A percentile compares a stretch with the other conserved stretches of the same genome.
phyloP scores from a whole-genome alignment of 2,797 vertebrate species.

The Mus spretus region DNA sequence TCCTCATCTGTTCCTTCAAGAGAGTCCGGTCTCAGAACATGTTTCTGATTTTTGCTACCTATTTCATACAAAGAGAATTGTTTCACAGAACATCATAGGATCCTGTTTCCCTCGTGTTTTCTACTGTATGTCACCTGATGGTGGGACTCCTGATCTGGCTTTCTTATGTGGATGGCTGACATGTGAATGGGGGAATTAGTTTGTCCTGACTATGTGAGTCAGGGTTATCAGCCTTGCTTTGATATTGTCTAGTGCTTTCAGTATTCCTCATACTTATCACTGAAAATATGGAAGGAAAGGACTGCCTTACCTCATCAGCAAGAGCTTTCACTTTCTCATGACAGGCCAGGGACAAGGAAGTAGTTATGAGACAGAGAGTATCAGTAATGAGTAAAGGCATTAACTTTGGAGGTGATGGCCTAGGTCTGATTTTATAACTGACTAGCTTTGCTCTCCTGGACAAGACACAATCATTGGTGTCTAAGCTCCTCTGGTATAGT shows the following conservation, averaged over 20 bases:
- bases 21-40: constrained; percentile 96
- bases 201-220: background rate
- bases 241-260: background rate
- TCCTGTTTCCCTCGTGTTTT: background rate
- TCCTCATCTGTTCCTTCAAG: constrained; percentile 98
- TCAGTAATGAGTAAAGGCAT: background rate
- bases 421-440: background rate
- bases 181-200: background rate
- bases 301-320: background rate
- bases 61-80: constrained; percentile 60
- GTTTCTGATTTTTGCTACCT: constrained; percentile 97
- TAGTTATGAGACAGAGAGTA: background rate
- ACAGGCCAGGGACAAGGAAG: background rate
- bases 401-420: background rate
- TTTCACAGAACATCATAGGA: background rate
- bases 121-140: background rate
- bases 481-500: background rate
- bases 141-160: background rate
- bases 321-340: background rate
- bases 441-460: background rate
- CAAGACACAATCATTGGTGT: background rate
- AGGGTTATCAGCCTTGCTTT: background rate
- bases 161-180: background rate
- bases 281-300: background rate
- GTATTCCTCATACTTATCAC: background rate